Evolutionary conservation across 2,113 vertebrate species (phyloP).

Genomic region (Sinocyclocheilus anophthalmus): DNA sequence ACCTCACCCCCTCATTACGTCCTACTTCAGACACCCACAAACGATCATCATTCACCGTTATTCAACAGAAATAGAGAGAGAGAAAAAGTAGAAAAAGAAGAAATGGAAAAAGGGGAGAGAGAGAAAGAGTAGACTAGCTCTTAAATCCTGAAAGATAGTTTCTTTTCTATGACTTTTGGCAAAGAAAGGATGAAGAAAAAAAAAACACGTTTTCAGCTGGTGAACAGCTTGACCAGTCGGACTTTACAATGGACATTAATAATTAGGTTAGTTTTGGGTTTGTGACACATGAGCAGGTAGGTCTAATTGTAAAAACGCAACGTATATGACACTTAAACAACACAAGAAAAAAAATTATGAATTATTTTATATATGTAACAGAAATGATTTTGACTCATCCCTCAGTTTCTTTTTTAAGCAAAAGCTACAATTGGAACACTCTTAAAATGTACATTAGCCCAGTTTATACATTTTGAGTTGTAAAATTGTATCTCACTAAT

Average conservation of each 20-base stretch:
- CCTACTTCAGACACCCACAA: constrained; percentile 58
- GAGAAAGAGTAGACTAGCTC: neutral
- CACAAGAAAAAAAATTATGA: no score
- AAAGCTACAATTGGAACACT: neutral
- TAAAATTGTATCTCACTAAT: neutral
- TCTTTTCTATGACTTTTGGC: neutral
- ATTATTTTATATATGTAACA: no score
- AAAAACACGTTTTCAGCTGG: neutral
- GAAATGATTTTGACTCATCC: no score
- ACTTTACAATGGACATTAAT: neutral
- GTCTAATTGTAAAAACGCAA: no score
- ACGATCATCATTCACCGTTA: constrained; percentile 57
- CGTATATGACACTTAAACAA: no score
- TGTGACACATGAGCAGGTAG: neutral
- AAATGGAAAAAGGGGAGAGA: neutral
- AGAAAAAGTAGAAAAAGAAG: neutral
- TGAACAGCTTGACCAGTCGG: neutral
- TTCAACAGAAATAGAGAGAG: constrained; percentile 13
- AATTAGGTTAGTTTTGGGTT: neutral
- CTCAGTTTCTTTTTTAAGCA: neutral
- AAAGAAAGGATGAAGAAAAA: neutral
- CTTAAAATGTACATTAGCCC: neutral
- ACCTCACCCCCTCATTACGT: constrained; percentile 63
- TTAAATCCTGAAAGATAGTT: neutral
- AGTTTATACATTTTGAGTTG: neutral